A percentile compares a stretch with the other conserved stretches of the same genome.
These are phyloP conservation scores for Arenaria interpres DNA, from an alignment of 2,113 vertebrate genomes.

Conservation along the genomic window DNA sequence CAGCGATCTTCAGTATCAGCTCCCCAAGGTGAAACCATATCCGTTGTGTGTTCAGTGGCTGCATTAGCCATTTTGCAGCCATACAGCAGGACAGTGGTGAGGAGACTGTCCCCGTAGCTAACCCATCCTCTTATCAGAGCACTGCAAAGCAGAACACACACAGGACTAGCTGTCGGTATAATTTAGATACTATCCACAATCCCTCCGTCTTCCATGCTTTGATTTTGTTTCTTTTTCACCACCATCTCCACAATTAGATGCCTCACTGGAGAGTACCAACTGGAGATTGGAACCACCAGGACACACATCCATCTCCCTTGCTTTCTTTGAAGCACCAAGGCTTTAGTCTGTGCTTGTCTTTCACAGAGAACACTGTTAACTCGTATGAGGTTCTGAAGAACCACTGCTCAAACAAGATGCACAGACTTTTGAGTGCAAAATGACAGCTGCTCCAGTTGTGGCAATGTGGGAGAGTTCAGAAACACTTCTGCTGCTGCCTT, in stretches of 20 bases:
- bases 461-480: not conserved
- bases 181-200: not conserved
- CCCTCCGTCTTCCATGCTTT: not conserved
- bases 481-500: not conserved
- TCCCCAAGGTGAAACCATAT: not conserved
- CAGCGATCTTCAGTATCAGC: not conserved
- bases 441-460: not conserved
- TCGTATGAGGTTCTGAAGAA: not conserved
- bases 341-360: not conserved
- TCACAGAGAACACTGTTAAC: not conserved
- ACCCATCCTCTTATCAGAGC: not conserved
- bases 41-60: not conserved
- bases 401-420: not conserved
- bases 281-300: not conserved
- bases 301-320: not conserved
- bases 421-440: not conserved
- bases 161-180: not conserved
- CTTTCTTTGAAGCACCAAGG: not conserved
- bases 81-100: not conserved
- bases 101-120: not conserved
- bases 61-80: not conserved
- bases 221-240: not conserved
- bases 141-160: not conserved
- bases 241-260: not conserved
- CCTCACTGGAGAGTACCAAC: not conserved